Conservation (phyloP, 1,140 invertebrate species). For the Dendrolimus kikuchii region DNA sequence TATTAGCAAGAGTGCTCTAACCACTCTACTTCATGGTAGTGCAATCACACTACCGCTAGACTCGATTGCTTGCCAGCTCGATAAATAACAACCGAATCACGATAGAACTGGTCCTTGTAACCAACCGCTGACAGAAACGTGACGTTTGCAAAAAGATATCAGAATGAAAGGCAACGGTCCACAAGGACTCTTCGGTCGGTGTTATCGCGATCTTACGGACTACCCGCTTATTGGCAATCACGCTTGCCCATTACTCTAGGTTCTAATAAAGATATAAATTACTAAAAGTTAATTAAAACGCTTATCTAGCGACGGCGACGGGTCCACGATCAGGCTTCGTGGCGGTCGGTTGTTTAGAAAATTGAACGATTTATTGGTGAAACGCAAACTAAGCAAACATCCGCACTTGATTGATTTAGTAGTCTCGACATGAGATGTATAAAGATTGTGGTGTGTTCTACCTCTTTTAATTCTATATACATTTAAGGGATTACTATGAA, state of each 20-base stretch:
- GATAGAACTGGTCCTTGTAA: conserved; percentile 11
- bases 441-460: neutral
- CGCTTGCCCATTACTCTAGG: conserved; percentile 38
- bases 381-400: conserved; percentile 22
- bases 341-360: conserved; percentile 29
- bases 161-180: conserved; percentile 13
- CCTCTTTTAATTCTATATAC: neutral
- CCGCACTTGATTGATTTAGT: conserved; percentile 21
- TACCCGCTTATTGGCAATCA: conserved; percentile 43
- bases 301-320: conserved; percentile 36
- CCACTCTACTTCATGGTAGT: neutral
- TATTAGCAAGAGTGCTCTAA: too few species aligned
- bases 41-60: conserved; percentile 5
- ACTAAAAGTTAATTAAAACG: conserved; percentile 65
- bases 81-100: conserved; percentile 25
- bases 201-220: conserved; percentile 34
- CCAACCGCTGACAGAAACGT: conserved; percentile 19
- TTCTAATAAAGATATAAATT: conserved; percentile 66
- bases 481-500: neutral
- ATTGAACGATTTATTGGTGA: conserved; percentile 49
- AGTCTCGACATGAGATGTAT: conserved; percentile 1
- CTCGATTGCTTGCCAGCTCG: conserved; percentile 9
- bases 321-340: conserved; percentile 13
- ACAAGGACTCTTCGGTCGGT: conserved; percentile 10
- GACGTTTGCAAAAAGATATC: conserved; percentile 23